Base-by-base conservation (phyloP, 2,888 invertebrate genomes). In the Dryocosmus kuriphilus region DNA sequence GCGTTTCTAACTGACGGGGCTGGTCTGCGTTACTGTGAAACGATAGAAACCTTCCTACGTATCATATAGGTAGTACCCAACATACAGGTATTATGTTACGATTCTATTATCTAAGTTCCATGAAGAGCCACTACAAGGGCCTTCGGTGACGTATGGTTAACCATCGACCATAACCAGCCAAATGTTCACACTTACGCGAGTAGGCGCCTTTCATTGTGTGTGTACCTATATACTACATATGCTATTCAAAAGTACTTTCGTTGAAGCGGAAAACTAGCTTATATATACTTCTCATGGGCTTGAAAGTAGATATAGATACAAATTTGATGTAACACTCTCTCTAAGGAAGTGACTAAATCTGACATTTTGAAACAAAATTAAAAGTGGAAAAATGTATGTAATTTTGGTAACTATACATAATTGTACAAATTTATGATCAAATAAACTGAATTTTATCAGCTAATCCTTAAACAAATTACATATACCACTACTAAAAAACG, bases 161-260 rank as follows among this genome's bases (percentile, higher is more conserved):
- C 87, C 88, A 87, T 82, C 86, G 81, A 85, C 85, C 85, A 86
- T 85, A 86, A 85, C 88, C 86, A 87, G 83, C 88, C 86, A 86
- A 87, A 88, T 86, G 87, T 87, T 88, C 88, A 85, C 86, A 85
- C 62, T 32, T 62, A 51, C 51, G n/a, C 51, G 51, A 51, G 51
- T n/a, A 51, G 51, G 51, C n/a, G n/a, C 51, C n/a, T 51, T 51
- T 51, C 6, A n/a, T n/a, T n/a, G 2, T 9, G n/a, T n/a, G 19
- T 51, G 51, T 2, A n/a, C n/a, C n/a, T n/a, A n/a, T n/a, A n/a
- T 51, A 6, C 41, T n/a, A 51, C 51, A 51, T 51, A 51, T 51
- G 51, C 51, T 51, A 51, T 51, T 51, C 51, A 51, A n/a, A 51
- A 16, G n/a, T n/a, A 51, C 9, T 51, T 51, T n/a, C n/a, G 51